Evolutionary conservation across 2,113 vertebrate genomes (phyloP).

Genomic region (Rhinolophus ferrumequinum): DNA sequence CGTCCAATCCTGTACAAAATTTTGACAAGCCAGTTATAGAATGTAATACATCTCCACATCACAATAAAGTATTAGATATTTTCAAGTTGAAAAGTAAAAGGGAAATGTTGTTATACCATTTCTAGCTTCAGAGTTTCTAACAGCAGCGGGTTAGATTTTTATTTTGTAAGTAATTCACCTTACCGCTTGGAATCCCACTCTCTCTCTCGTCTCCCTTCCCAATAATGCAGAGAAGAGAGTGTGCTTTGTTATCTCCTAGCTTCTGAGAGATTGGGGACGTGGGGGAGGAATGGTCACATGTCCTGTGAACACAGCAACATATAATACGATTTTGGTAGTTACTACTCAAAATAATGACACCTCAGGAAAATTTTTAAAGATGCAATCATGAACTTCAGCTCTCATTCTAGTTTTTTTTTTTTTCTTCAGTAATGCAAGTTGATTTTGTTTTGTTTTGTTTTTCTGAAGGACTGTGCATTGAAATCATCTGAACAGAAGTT

Average conservation of each 20-base stretch:
- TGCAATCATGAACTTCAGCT: not conserved
- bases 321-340: not conserved
- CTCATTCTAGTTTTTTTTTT: not conserved
- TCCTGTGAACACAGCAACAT: not conserved
- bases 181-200: rapidly evolving
- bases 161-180: not conserved
- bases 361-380: not conserved
- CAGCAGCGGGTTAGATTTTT: not conserved
- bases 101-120: not conserved
- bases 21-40: not conserved
- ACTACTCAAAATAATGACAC: not conserved
- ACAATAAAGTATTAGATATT: not conserved
- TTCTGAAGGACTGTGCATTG: not conserved
- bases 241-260: not conserved
- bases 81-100: not conserved
- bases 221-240: not conserved
- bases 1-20: not conserved
- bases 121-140: not conserved
- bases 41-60: not conserved
- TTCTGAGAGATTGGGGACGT: not conserved
- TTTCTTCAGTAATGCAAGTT: not conserved
- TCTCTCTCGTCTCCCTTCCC: not conserved
- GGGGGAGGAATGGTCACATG: not conserved
- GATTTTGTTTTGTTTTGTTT: not conserved
- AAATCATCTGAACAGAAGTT: not conserved